Evolutionary conservation across 2,888 invertebrate species (phyloP), one percentile per base, ranked within the genome.

Genomic region (Alloscopus bannaensis): DNA sequence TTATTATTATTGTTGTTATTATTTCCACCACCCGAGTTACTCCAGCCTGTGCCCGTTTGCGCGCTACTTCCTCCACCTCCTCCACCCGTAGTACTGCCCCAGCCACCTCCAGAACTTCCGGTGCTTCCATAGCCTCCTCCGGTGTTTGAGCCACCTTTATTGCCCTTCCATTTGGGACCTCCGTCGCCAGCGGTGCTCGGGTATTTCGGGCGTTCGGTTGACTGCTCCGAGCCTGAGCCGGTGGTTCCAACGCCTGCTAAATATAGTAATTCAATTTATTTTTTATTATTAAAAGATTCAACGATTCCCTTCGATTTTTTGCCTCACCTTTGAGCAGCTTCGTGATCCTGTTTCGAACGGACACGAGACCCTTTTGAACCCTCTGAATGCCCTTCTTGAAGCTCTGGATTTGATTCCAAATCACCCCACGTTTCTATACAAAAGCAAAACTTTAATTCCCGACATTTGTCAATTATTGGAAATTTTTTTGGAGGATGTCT

Each of bases 361-460:
- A 65, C 3, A 57, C 64, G 6, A 80, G 28, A 0, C 50, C 16
- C 29, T 75, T 80, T 26, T 80, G 75, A 16, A 80, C 64, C 29
- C 70, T 42, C 11, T 66, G 66, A 22, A 80, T 75, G 1, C 75
- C 70, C 18, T 75, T 80, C 42, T 80, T 80, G 2, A 80, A 57
- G 28, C 45, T 69, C 42, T 80, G 68, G 6, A 80, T 75, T 65
- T 80, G 75, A 60, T 80, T 80, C 75, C 75, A 80, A 26, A 80
- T 75, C 4, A 80, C 70, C 11, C 80, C 80, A 22, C 80, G 60
- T 75, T 70, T 75, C 64, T 75, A 29, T 50, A 16, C 20, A 36
- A 66, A 8, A 8, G n/a, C n/a, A n/a, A n/a, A n/a, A n/a, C n/a
- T n/a, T n/a, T n/a, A n/a, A n/a, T 55, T 20, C 55, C 1, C 26